Evolutionary conservation across 2,113 vertebrate species (phyloP), one percentile per base, ranked within the genome.

Genomic region (Scatophagus argus): DNA sequence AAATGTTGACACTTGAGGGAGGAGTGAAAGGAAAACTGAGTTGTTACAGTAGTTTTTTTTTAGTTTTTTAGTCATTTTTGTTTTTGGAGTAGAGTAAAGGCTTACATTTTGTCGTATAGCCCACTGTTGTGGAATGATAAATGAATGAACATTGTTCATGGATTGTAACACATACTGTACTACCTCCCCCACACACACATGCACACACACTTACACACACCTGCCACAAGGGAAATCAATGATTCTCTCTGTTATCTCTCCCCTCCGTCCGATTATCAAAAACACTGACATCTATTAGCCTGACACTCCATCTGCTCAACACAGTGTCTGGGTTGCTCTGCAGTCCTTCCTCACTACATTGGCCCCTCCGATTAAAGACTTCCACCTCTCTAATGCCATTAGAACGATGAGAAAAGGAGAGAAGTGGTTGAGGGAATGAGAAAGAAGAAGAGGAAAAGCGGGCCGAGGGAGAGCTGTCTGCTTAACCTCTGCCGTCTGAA

Each of bases 151-250:
- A 6, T 19, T 44, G n/a, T 23, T 21, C 10, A 27, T 25, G 1
- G n/a, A 25, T 21, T 6, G 9, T 34, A 32, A 58, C 31, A 21
- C 17, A 12, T 11, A 1, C 55, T 36, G 55, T 13, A 12, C 9
- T n/a, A 11, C 2, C 25, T 5, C 7, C 9, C n/a, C n/a, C 49
- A 51, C 54, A 59, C 56, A 38, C 3, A 38, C 31, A 9, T 3
- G 21, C 19, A 49, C 19, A 70, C 54, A 54, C 60, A 41, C 12
- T 27, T n/a, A 32, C 4, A 65, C 19, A 38, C 32, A 41, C 52
- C 16, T 39, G 58, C 63, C 89, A 81, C 86, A 13, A 34, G 89
- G 89, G 88, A 92, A 93, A 90, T 92, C 90, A 86, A 47, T 71
- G 67, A 88, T 58, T 61, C 75, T 74, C 80, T 82, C 66, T 77